Evolutionary conservation across 1,140 invertebrate genomes (phyloP).

Genomic region (Aphidius ervi): DNA sequence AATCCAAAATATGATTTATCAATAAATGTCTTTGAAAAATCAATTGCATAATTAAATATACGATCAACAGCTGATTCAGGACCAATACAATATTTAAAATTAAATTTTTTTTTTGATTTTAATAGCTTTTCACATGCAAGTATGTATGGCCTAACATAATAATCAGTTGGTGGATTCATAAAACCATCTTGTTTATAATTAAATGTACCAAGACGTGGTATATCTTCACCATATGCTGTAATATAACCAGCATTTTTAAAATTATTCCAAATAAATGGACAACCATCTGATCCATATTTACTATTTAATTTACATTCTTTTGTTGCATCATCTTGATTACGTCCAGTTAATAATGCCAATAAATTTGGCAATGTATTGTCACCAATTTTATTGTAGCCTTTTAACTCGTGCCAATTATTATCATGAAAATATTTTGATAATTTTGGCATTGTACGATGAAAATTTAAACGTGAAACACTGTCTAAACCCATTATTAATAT

Average conservation of each 20-base stretch:
- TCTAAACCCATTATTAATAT: slow-evolving; percentile 77
- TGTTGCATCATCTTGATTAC: slow-evolving; percentile 50
- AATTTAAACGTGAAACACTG: slow-evolving; percentile 74
- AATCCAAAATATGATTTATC: slow-evolving; percentile 65
- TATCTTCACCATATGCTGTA: slow-evolving; percentile 78
- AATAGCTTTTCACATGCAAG: slow-evolving; percentile 60
- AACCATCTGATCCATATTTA: slow-evolving; percentile 56
- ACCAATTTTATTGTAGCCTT: slow-evolving; percentile 66
- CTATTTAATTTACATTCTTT: slow-evolving; percentile 52
- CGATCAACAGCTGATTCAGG: slow-evolving; percentile 55
- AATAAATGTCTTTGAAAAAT: slow-evolving; percentile 57
- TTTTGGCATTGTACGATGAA: slow-evolving; percentile 70
- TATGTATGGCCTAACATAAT: slow-evolving; percentile 75
- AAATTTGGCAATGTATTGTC: slow-evolving; percentile 82
- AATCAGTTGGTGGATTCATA: slow-evolving; percentile 72
- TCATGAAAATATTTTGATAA: slow-evolving; percentile 63
- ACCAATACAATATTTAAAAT: slow-evolving; percentile 62
- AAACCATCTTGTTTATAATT: slow-evolving; percentile 80
- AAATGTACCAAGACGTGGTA: slow-evolving; percentile 69
- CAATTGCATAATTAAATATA: slow-evolving; percentile 59
- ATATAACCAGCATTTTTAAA: slow-evolving; percentile 68
- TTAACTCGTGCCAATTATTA: slow-evolving; percentile 55
- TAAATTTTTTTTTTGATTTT: slow-evolving; percentile 57
- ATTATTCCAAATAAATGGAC: slow-evolving; percentile 76
- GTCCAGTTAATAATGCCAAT: slow-evolving; percentile 70